Conservation (phyloP, 2,113 vertebrate species). For the Lontra canadensis region DNA sequence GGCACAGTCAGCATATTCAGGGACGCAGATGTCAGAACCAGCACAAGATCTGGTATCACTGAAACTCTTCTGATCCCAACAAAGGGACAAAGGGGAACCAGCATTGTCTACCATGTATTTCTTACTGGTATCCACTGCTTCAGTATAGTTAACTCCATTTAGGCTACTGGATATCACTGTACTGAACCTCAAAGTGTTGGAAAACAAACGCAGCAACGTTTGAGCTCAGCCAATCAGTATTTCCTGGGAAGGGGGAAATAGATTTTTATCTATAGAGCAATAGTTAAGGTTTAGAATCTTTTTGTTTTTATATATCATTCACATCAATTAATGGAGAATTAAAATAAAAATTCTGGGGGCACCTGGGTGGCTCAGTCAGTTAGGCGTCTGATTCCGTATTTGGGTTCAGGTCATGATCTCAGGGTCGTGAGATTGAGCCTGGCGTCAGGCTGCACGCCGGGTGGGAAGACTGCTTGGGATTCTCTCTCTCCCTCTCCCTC, state of each 20-base stretch:
- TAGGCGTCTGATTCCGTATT: too few relatives aligned
- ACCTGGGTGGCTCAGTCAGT: neutral
- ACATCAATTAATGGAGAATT: neutral
- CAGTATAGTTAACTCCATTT: neutral
- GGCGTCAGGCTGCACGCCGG: fast-evolving
- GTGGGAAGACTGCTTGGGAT: neutral
- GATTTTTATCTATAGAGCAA: neutral
- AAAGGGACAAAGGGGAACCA: neutral
- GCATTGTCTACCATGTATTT: neutral
- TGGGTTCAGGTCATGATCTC: too few relatives aligned
- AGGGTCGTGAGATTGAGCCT: neutral
- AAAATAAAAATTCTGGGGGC: neutral
- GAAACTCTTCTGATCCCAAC: neutral
- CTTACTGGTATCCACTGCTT: neutral
- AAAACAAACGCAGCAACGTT: neutral
- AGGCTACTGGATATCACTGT: neutral
- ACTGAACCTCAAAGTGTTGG: neutral
- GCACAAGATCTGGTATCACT: neutral
- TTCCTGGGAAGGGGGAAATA: neutral
- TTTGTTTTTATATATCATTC: neutral
- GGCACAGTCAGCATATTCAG: neutral
- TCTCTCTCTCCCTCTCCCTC: neutral
- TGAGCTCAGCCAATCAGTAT: neutral
- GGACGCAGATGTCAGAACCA: neutral
- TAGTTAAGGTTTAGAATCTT: neutral